A percentile compares a stretch with the other conserved stretches of the same genome.
phyloP scores from a whole-genome alignment of 2,113 vertebrate species.

The Equus przewalskii region DNA sequence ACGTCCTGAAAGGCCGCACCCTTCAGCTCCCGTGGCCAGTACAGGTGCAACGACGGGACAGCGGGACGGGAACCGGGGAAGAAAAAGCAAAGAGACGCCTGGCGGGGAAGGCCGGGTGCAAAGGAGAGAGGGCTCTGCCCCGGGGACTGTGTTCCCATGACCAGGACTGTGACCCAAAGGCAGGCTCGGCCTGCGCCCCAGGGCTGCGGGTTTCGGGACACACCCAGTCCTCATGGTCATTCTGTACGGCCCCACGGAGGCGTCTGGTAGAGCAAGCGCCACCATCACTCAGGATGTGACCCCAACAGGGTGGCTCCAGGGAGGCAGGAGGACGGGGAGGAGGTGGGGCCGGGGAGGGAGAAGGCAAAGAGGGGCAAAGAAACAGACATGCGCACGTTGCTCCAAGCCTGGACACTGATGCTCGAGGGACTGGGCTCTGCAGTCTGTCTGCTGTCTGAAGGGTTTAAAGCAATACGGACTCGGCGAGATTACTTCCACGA shows the following conservation, averaged over 20 bases:
- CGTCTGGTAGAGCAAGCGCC: too few species aligned
- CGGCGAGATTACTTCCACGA: too few species aligned
- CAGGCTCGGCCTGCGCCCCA: fast-evolving
- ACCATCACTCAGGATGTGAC: too few species aligned
- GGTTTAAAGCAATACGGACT: neutral
- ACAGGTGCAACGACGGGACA: neutral
- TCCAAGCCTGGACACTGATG: too few species aligned
- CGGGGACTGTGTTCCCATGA: fast-evolving
- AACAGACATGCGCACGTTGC: fast-evolving
- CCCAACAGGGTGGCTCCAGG: neutral
- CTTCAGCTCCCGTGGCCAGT: fast-evolving
- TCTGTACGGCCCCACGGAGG: neutral
- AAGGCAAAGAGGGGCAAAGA: fast-evolving
- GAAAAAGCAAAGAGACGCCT: neutral
- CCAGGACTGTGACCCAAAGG: fast-evolving
- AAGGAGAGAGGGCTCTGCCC: too few species aligned
- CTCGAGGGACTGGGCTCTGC: fast-evolving
- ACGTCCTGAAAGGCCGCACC: fast-evolving
- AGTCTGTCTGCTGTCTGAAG: neutral
- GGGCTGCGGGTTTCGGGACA: neutral
- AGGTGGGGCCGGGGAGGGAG: fast-evolving
- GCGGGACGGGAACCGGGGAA: neutral
- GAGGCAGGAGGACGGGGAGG: neutral
- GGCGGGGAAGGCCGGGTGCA: fast-evolving
- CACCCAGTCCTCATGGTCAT: neutral